Evolutionary conservation across 2,797 vertebrate species (phyloP).

Genomic region (Trichosurus vulpecula): DNA sequence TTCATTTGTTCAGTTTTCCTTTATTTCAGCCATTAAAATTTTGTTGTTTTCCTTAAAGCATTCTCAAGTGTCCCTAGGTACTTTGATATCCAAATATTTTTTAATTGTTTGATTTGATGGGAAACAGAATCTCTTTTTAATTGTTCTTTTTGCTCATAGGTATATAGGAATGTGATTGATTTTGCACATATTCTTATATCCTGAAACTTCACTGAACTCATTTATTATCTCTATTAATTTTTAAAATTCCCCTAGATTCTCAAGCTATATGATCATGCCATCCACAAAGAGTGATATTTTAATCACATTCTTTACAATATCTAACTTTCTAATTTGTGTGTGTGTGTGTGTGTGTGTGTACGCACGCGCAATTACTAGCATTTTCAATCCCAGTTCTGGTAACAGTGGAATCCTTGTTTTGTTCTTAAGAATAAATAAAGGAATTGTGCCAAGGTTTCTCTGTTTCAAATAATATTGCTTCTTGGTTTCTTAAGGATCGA

Average conservation of each 20-base stretch:
- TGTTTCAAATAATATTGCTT: not conserved
- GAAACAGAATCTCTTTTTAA: not conserved
- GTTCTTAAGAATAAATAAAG: not conserved
- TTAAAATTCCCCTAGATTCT: not conserved
- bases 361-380: not conserved
- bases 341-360: not conserved
- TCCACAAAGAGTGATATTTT: not conserved
- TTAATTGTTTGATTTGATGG: not conserved
- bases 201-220: not conserved
- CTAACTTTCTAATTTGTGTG: not conserved
- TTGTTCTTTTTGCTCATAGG: not conserved
- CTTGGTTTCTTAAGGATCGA: not conserved
- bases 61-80: not conserved
- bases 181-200: not conserved
- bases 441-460: not conserved
- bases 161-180: not conserved
- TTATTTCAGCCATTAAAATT: not conserved
- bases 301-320: not conserved
- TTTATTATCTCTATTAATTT: not conserved
- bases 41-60: not conserved
- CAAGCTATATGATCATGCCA: not conserved
- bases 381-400: not conserved
- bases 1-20: not conserved
- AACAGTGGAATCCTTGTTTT: not conserved
- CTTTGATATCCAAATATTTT: not conserved